A percentile compares a stretch with the other conserved stretches of the same genome.
Evolutionary conservation across 2,888 invertebrate genomes (phyloP).

Genomic region (Athetis lepigone): DNA sequence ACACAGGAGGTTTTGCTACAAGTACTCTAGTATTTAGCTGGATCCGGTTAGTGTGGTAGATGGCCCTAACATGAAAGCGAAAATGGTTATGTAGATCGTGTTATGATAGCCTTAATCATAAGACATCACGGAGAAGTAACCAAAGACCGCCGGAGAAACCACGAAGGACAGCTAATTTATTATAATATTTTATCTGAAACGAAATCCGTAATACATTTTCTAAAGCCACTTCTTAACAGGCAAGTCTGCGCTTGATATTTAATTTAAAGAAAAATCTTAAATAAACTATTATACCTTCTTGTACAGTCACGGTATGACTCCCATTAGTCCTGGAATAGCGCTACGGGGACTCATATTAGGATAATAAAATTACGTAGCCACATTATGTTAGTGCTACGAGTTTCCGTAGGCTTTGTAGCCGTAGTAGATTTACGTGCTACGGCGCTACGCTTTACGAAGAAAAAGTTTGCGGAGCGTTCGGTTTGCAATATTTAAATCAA

Average conservation of each 20-base stretch:
- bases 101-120: too few relatives aligned
- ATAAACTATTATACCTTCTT: slow-evolving; percentile 27
- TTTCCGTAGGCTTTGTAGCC: slow-evolving; percentile 29
- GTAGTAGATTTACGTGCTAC: not conserved
- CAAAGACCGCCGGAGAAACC: too few relatives aligned
- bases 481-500: not conserved
- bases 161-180: too few relatives aligned
- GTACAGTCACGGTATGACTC: slow-evolving; percentile 24
- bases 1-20: too few relatives aligned
- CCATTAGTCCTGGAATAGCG: slow-evolving; percentile 19
- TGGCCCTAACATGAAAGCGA: too few relatives aligned
- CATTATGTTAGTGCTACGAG: slow-evolving; percentile 24
- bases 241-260: not conserved
- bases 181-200: not conserved
- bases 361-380: slow-evolving; percentile 36
- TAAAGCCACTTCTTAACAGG: not conserved
- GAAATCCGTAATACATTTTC: not conserved
- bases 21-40: too few relatives aligned
- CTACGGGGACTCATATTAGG: slow-evolving; percentile 16
- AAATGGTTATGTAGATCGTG: too few relatives aligned
- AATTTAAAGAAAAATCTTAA: slow-evolving; percentile 21
- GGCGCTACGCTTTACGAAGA: not conserved
- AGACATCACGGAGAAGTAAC: too few relatives aligned
- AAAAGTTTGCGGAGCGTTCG: not conserved
- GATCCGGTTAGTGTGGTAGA: too few relatives aligned